Percentiles rank a stretch among this genome's conserved stretches.
phyloP scores from a whole-genome alignment of 2,888 invertebrate genomes.

The Cactoblastis cactorum region DNA sequence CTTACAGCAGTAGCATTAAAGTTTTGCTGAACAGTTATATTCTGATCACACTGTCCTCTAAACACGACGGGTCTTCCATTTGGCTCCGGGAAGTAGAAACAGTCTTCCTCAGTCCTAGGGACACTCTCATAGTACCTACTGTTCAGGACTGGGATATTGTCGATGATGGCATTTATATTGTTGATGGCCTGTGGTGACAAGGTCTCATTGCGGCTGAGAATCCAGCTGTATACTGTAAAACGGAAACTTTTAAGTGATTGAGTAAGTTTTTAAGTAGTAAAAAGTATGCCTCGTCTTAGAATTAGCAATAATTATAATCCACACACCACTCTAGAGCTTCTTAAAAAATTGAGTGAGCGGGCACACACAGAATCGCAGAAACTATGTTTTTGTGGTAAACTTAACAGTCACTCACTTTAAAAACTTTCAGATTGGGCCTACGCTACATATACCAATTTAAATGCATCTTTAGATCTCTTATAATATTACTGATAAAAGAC shows the following conservation, averaged over 20 bases:
- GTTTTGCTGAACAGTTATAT: slow-evolving; percentile 37
- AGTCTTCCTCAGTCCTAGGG: slow-evolving; percentile 40
- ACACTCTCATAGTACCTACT: slow-evolving; percentile 42
- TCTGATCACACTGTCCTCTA: slow-evolving; percentile 46
- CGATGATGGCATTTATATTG: slow-evolving; percentile 37
- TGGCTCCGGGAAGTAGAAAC: slow-evolving; percentile 50
- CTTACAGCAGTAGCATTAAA: slow-evolving; percentile 43
- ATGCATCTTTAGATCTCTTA: no score
- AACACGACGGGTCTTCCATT: slow-evolving; percentile 39
- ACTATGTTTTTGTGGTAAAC: no score
- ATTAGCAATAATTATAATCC: no score
- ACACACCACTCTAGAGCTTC: no score
- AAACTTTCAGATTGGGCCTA: no score
- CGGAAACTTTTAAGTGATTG: background rate
- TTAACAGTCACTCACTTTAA: no score
- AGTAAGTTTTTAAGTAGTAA: no score
- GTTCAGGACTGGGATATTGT: slow-evolving; percentile 35
- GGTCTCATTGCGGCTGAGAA: slow-evolving; percentile 44
- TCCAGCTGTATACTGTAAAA: slow-evolving; percentile 57
- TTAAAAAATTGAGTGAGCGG: no score
- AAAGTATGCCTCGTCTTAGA: no score
- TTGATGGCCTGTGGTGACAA: slow-evolving; percentile 29
- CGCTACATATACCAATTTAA: no score
- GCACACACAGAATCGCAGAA: no score
- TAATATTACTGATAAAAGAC: no score